Base-by-base conservation (phyloP, 2,888 invertebrate genomes). In the Perizoma affinitatum region DNA sequence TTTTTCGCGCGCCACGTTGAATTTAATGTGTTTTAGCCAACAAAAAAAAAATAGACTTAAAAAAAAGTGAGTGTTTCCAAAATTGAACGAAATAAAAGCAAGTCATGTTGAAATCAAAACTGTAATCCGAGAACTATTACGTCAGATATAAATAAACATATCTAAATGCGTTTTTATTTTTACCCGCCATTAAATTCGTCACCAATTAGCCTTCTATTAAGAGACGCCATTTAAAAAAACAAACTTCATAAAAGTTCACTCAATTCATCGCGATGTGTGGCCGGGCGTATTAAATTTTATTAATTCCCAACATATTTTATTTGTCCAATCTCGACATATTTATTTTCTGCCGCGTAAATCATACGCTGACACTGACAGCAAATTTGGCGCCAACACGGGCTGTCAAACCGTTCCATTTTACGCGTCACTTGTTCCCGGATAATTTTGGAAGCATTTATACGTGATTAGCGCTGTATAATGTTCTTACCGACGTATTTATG, bases 281-380 rank as follows among this genome's bases (percentile, higher is more conserved):
- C 76, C 86, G 70, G 61, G 70, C 74, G 71, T 81, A 80, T 80
- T 78, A 81, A 83, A 77, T 77, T 81, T 82, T 82, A 84, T 84
- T 81, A 83, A 83, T 82, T 76, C 79, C 75, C 75, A 74, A 71
- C 73, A 75, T 79, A 79, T 78, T 82, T 81, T 80, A 82, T 77
- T 77, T 72, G 69, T 70, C 71, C 70, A 68, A 55, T 69, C 74
- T 70, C 75, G 75, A 79, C 78, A 69, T 82, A 81, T 84, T 84
- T 83, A 84, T 85, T 83, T 82, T 65, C 73, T 78, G 74, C 67
- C 75, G 81, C 79, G 82, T 87, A 84, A 83, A 86, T 87, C 86
- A 86, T 80, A 76, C 54, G 71, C 82, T 81, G 87, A 79, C 55
- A 72, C 72, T 73, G 73, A 86, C 87, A 86, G 84, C 71, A 71